These are phyloP conservation scores for Melitaea cinxia DNA, from an alignment of 1,140 invertebrate species.

Conservation along the genomic window DNA sequence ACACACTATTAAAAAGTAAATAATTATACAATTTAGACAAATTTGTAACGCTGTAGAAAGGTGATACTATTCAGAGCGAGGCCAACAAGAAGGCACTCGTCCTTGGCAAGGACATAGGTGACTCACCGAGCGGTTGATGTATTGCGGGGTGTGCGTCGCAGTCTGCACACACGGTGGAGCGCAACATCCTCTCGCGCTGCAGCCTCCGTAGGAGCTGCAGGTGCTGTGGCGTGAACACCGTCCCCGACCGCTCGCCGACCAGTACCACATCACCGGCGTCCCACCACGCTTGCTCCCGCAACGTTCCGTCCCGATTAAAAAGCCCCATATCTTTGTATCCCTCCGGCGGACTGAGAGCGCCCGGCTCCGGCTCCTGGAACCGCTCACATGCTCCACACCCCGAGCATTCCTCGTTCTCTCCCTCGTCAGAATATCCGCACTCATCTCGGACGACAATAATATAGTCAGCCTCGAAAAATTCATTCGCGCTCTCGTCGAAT, in stretches of 20 bases:
- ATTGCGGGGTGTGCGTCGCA: conserved; percentile 91
- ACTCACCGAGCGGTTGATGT: conserved; percentile 88
- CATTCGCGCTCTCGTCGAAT: conserved; percentile 92
- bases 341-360: conserved; percentile 92
- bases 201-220: conserved; percentile 83
- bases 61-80: conserved; percentile 41
- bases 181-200: conserved; percentile 84
- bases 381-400: conserved; percentile 85
- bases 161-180: conserved; percentile 81
- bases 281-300: conserved; percentile 81
- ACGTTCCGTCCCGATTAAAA: conserved; percentile 75
- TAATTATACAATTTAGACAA: neutral
- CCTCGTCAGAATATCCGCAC: conserved; percentile 89
- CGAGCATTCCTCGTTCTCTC: conserved; percentile 87
- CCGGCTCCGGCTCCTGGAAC: conserved; percentile 85
- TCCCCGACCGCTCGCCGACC: conserved; percentile 82
- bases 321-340: conserved; percentile 90
- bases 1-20: neutral
- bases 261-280: conserved; percentile 80
- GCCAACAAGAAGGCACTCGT: conserved; percentile 71
- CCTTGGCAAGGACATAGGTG: conserved; percentile 76
- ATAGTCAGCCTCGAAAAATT: conserved; percentile 94
- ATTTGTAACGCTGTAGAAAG: conserved; percentile 23
- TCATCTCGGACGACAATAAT: conserved; percentile 93
- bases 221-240: conserved; percentile 83